These are phyloP conservation scores for Drosophila quinaria DNA, from an alignment of 2,888 invertebrate species.

Conservation along the genomic window DNA sequence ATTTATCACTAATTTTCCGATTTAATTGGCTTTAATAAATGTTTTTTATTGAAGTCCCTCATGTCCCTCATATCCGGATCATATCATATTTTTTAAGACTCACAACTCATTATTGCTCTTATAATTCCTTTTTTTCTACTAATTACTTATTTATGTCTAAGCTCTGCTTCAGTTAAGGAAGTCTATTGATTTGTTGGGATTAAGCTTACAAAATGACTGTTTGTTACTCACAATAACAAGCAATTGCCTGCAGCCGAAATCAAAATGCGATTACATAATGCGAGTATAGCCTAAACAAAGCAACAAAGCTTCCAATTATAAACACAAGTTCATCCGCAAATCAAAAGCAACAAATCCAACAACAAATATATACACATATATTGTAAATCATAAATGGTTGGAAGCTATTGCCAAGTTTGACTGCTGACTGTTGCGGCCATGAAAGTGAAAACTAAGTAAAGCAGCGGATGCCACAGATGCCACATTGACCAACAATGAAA, in stretches of 20 bases:
- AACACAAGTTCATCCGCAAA: constrained; percentile 70
- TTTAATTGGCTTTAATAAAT: background rate
- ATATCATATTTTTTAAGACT: too few species aligned
- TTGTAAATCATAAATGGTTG: constrained; percentile 67
- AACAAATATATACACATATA: constrained; percentile 28
- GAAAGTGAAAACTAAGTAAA: constrained; percentile 71
- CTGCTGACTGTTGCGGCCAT: constrained; percentile 42
- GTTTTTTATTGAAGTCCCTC: background rate
- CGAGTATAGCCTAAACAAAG: constrained; percentile 25
- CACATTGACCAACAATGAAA: constrained; percentile 61
- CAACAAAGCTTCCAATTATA: constrained; percentile 61
- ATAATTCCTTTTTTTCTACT: background rate
- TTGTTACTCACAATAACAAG: constrained; percentile 26
- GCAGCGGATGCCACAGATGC: constrained; percentile 65
- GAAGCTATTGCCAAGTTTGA: constrained; percentile 58
- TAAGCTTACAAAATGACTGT: constrained; percentile 7
- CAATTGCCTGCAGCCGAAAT: constrained; percentile 29
- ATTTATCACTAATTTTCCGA: too few species aligned
- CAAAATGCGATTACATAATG: constrained; percentile 57
- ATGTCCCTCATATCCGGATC: background rate
- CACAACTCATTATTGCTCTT: too few species aligned
- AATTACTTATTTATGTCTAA: background rate
- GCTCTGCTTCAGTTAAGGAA: constrained; percentile 3
- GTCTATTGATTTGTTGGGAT: constrained; percentile 2
- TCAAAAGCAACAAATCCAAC: constrained; percentile 36